Evolutionary conservation across 2,797 vertebrate species (phyloP).

Genomic region (Pitangus sulphuratus): DNA sequence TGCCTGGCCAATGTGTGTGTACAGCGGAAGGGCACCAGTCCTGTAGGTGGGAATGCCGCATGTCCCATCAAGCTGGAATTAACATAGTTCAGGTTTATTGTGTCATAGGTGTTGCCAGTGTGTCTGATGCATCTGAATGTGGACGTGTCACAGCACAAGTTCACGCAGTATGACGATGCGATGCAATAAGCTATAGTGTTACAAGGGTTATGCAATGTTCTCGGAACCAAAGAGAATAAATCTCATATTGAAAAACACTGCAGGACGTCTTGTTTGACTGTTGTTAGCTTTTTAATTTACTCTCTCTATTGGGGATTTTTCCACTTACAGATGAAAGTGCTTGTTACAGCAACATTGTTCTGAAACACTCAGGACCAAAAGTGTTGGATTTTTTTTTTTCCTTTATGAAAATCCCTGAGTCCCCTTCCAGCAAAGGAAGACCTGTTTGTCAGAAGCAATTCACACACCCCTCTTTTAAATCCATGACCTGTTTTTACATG

Average conservation of each 20-base stretch:
- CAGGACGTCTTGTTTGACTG: neutral
- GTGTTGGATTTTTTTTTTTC: neutral
- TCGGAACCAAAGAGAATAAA: constrained; percentile 9
- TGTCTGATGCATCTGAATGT: constrained; percentile 56
- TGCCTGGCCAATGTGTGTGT: fast-evolving
- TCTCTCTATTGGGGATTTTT: neutral
- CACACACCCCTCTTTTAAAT: constrained; percentile 58
- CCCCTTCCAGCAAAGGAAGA: constrained; percentile 52
- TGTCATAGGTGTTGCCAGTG: constrained; percentile 50
- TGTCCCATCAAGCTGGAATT: constrained; percentile 39
- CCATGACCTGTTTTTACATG: constrained; percentile 62
- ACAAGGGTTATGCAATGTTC: constrained; percentile 29
- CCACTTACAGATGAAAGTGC: neutral
- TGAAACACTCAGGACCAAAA: neutral
- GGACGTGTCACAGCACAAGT: constrained; percentile 63
- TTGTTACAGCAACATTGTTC: neutral
- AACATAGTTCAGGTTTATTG: constrained; percentile 30
- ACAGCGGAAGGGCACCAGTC: neutral
- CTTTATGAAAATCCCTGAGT: constrained; percentile 8
- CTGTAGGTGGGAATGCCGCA: neutral
- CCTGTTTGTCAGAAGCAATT: constrained; percentile 51
- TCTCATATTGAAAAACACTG: neutral
- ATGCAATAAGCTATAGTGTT: constrained; percentile 27
- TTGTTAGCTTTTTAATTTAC: neutral
- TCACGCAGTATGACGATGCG: neutral